Evolutionary conservation across 2,113 vertebrate genomes (phyloP), one percentile per base, ranked within the genome.

Genomic region (Pyxicephalus adspersus): DNA sequence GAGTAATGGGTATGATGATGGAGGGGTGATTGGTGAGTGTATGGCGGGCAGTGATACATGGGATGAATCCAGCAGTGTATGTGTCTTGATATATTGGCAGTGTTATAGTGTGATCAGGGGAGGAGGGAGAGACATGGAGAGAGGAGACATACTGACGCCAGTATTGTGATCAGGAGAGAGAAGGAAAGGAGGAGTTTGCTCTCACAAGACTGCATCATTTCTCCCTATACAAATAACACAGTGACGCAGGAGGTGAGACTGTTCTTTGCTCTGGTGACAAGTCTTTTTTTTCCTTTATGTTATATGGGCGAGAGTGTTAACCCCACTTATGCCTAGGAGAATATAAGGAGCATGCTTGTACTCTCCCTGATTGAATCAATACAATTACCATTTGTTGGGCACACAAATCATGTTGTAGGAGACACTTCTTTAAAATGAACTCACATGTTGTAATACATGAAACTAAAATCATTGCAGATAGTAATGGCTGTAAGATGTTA

Each of bases 91-190:
- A 73, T 23, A 55, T 55, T 65, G 31, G 22, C 58, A 25, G 66
- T 19, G 9, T 61, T 71, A n/a, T 38, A 63, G 65, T 18, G 66
- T 26, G 87, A 85, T 83, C 74, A 67, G 66, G 86, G 87, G 85
- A 74, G 77, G 87, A 77, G 60, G 84, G 64, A 61, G 84, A 20
- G 79, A 84, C 83, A 60, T 83, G 68, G 79, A 66, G 76, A 28
- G 75, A 25, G 83, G 91, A 92, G 93, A 93, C 91, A 86, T 25
- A 60, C 87, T 85, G 93, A 93, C 92, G 93, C 93, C 92, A 84
- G 89, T 83, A 70, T 88, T 86, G 89, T 84, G 84, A 86, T 83
- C n/a, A 80, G 77, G 84, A 81, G 88, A 88, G 87, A 87, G 89
- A 45, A 45, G 84, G 84, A 38, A 57, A 75, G 72, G 72, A 74